Evolutionary conservation across 1,140 invertebrate species (phyloP).

Genomic region (Brachionus manjavacas): DNA sequence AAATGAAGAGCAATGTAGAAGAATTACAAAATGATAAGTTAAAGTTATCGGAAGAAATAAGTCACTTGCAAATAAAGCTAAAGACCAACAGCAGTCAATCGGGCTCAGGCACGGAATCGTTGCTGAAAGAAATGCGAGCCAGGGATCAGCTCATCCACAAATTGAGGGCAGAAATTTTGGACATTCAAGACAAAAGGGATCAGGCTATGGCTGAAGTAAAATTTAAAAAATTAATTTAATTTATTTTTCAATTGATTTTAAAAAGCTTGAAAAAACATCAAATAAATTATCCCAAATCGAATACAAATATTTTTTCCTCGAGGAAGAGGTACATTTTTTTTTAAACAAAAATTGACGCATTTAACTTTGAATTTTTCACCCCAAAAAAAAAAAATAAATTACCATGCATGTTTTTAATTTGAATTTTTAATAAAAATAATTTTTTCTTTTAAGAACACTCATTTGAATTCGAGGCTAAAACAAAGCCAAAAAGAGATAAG

Average conservation of each 20-base stretch:
- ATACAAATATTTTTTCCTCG: slow-evolving; percentile 9
- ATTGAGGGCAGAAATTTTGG: slow-evolving; percentile 51
- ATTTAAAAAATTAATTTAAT: not conserved
- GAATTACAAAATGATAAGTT: slow-evolving; percentile 51
- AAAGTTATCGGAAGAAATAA: slow-evolving; percentile 52
- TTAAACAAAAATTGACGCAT: not conserved
- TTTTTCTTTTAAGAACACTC: slow-evolving; percentile 2
- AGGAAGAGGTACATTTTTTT: slow-evolving; percentile 25
- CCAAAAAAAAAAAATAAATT: not conserved
- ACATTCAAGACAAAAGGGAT: slow-evolving; percentile 53
- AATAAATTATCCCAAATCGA: slow-evolving; percentile 9
- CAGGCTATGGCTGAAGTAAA: slow-evolving; percentile 50
- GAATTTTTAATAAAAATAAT: too few species aligned
- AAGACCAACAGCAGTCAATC: slow-evolving; percentile 51
- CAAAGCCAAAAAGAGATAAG: slow-evolving; percentile 24
- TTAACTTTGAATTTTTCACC: not conserved
- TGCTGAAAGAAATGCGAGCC: slow-evolving; percentile 52
- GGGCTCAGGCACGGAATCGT: slow-evolving; percentile 49
- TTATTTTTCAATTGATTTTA: not conserved
- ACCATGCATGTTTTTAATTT: too few species aligned
- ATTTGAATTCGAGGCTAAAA: slow-evolving; percentile 7
- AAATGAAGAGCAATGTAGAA: slow-evolving; percentile 50
- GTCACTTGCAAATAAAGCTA: not conserved
- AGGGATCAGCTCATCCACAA: slow-evolving; percentile 55
- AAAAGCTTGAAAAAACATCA: not conserved